Conservation (phyloP, 2,113 vertebrate species). For the Hemicordylus capensis region DNA sequence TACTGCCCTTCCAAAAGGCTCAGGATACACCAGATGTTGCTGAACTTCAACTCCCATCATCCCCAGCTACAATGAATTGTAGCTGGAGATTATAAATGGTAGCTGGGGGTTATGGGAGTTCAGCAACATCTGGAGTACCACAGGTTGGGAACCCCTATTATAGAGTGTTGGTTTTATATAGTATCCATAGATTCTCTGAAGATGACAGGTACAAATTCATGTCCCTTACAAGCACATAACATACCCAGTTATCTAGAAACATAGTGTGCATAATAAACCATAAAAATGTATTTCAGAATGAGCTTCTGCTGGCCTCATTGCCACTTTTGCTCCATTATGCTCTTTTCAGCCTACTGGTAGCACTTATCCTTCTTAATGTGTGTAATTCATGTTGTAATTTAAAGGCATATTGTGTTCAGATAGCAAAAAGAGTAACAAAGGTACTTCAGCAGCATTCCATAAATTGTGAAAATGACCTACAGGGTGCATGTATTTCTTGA, state of each 20-base stretch:
- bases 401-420: background rate
- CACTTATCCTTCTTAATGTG: background rate
- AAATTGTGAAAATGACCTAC: background rate
- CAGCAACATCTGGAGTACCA: no score
- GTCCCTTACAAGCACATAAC: no score
- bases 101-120: no score
- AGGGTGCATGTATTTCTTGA: background rate
- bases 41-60: no score
- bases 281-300: background rate
- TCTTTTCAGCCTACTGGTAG: background rate
- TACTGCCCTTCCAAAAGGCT: no score
- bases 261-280: background rate
- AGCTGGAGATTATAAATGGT: no score
- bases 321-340: background rate
- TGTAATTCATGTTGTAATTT: background rate
- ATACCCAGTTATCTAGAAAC: no score
- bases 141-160: no score
- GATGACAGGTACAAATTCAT: rapidly evolving
- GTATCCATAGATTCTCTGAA: slow-evolving; percentile 3
- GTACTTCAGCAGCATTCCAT: background rate
- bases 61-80: no score
- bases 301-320: background rate
- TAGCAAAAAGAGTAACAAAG: background rate
- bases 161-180: no score
- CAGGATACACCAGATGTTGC: no score